Base-by-base conservation (phyloP, 2,888 invertebrate species). In the Syrista parreyssii region DNA sequence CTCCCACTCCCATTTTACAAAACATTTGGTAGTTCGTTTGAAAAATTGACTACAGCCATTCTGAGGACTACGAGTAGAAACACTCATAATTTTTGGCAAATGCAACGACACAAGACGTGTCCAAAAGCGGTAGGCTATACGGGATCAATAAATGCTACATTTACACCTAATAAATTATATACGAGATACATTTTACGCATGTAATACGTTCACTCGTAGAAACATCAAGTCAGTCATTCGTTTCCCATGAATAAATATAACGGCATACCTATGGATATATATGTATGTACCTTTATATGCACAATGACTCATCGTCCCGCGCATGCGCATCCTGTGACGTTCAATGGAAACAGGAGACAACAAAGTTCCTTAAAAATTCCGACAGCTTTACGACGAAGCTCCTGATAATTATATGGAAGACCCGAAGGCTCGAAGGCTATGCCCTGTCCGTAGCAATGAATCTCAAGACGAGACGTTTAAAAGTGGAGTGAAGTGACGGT, bases 111-210 rank as follows among this genome's bases (percentile, higher is more conserved):
- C 9, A 15, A 40, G 15, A 40, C 4, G 6, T 55, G 23, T 55
- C 40, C 9, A 23, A 55, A 55, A 55, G 23, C 23, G 9, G 4
- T 6, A 55, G 9, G 23, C 23, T n/a, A 55, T 23, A 23, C 15
- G 23, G 23, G 4, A 55, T 55, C 23, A 55, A 15, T 55, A 55
- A 55, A 6, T 55, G 23, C 4, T 55, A 55, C 23, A 75, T 72
- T 75, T 75, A 78, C 55, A 68, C 55, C n/a, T 11, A 68, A 33
- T 68, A 78, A 78, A 75, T 78, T 75, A 75, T 71, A 73, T 32
- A 36, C 68, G 34, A 35, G 75, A 71, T 75, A 6, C 40, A 69
- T 31, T 74, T 75, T 75, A 75, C 75, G 15, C 23, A 69, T 73
- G 72, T 34, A 32, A 32, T 73, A 72, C 35, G 23, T 75, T 75